Evolutionary conservation across 2,113 vertebrate genomes (phyloP).

Genomic region (Callopanchax toddi): DNA sequence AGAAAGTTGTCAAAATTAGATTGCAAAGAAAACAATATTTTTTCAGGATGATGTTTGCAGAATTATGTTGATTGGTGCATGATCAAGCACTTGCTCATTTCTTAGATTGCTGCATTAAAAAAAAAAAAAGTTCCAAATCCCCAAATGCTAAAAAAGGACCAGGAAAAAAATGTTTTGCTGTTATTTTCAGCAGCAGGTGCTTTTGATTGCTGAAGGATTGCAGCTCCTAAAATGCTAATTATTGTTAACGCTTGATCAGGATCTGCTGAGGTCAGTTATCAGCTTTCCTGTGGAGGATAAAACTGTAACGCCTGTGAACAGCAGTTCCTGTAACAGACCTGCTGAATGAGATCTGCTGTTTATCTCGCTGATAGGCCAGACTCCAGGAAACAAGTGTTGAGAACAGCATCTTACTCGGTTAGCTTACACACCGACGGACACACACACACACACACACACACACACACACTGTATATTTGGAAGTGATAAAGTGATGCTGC

Average conservation of each 20-base stretch:
- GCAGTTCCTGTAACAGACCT: constrained; percentile 58
- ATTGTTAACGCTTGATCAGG: constrained; percentile 22
- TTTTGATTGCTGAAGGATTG: background rate
- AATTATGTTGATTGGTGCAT: background rate
- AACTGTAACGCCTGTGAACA: constrained; percentile 52
- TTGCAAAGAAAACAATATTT: too few species aligned
- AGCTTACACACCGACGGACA: constrained; percentile 20
- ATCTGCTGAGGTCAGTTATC: constrained; percentile 44
- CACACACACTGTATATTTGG: constrained; percentile 4
- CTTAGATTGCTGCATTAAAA: background rate
- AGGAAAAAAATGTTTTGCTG: background rate
- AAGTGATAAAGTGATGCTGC: constrained; percentile 13
- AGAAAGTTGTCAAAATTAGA: too few species aligned
- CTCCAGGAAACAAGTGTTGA: constrained; percentile 69
- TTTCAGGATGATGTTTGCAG: too few species aligned
- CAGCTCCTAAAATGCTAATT: constrained; percentile 26
- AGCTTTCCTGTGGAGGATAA: constrained; percentile 41
- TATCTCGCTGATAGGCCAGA: constrained; percentile 71
- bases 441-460: constrained; percentile 25
- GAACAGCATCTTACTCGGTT: constrained; percentile 46
- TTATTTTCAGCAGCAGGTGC: constrained; percentile 17
- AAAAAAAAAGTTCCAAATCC: too few species aligned
- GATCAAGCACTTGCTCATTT: background rate
- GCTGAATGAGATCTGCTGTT: constrained; percentile 70
- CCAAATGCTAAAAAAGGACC: too few species aligned